A percentile compares a stretch with the other conserved stretches of the same genome.
These are phyloP conservation scores for Zaprionus ornatus DNA, from an alignment of 1,140 invertebrate genomes.

Conservation along the genomic window DNA sequence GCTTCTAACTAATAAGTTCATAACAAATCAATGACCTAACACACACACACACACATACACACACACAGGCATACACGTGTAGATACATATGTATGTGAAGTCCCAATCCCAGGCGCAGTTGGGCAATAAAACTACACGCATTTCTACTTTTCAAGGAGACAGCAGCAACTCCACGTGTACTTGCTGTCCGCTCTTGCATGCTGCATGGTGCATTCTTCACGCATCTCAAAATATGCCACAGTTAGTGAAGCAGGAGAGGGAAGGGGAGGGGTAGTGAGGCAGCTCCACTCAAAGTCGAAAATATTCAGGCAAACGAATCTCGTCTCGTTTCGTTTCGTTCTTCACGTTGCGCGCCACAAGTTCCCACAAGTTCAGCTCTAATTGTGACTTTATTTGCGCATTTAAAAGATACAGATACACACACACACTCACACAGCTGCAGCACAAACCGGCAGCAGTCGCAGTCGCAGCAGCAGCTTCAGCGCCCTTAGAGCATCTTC, in stretches of 20 bases:
- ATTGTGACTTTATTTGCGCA: constrained; percentile 83
- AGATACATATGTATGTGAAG: not conserved
- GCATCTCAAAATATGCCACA: constrained; percentile 73
- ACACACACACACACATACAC: not conserved
- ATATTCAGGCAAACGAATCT: constrained; percentile 63
- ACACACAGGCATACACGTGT: not conserved
- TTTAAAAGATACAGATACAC: constrained; percentile 50
- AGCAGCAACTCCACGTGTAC: constrained; percentile 29
- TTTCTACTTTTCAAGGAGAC: constrained; percentile 64
- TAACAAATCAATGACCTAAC: constrained; percentile 77
- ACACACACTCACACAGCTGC: constrained; percentile 17
- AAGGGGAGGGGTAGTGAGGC: not conserved
- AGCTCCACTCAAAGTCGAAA: constrained; percentile 50
- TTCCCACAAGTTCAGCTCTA: constrained; percentile 80
- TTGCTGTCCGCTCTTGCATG: constrained; percentile 19
- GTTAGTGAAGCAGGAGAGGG: not conserved
- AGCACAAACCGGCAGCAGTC: constrained; percentile 10
- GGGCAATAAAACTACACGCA: constrained; percentile 69
- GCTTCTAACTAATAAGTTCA: constrained; percentile 71
- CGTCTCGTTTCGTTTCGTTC: constrained; percentile 51
- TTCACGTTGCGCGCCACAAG: too few species aligned
- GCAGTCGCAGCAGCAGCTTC: constrained; percentile 17
- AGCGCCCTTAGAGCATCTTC: constrained; percentile 60
- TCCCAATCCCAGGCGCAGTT: not conserved
- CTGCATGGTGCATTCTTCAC: constrained; percentile 68